Base-by-base conservation (phyloP, 1,140 invertebrate genomes). In the Whitmania pigra region DNA sequence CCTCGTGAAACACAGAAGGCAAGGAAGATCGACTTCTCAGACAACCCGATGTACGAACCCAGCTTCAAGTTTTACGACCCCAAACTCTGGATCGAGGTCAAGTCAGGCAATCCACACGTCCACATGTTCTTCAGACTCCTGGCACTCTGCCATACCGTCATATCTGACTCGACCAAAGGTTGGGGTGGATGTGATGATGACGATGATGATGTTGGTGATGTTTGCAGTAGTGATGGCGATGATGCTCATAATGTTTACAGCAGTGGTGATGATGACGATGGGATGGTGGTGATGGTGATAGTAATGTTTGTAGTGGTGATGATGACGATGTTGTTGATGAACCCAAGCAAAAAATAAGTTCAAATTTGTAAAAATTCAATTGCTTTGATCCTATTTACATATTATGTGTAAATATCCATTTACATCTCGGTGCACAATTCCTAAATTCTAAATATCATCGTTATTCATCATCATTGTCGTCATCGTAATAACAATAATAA, bases 131-230 rank as follows among this genome's bases (percentile, higher is more conserved):
- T 99, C 77, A 88, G 88, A 4, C 86, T 97, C 80, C 83, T 99
- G 77, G 89, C 94, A 6, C 89, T 97, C 49, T 99, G 96, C 84
- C 96, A 99, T 81, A 99, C 96, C 2, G 95, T 99, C 49, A 97
- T 99, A 72, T 94, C 96, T 0, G 95, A 99, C 80, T 86, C 57
- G 22, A 31, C 29, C 29, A 25, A 22, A 63, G 57, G 57, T 63
- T 3, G 11, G 1, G 57, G 11, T 13, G 22, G 11, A 11, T 11
- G 15, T 63, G 57, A 13, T 63, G 22, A 63, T 17, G 22, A 31
- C 22, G 57, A 7, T 22, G 57, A 11, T 63, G 57, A 31, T 63
- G 6, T 11, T 49, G 43, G 15, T 49, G 9, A 49, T 49, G 9
- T 11, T 49, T 9, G 22, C 11, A 15, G 40, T 18, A 13, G 25